phyloP scores from a whole-genome alignment of 2,113 vertebrate species.

The Coptodon bakossiorum region DNA sequence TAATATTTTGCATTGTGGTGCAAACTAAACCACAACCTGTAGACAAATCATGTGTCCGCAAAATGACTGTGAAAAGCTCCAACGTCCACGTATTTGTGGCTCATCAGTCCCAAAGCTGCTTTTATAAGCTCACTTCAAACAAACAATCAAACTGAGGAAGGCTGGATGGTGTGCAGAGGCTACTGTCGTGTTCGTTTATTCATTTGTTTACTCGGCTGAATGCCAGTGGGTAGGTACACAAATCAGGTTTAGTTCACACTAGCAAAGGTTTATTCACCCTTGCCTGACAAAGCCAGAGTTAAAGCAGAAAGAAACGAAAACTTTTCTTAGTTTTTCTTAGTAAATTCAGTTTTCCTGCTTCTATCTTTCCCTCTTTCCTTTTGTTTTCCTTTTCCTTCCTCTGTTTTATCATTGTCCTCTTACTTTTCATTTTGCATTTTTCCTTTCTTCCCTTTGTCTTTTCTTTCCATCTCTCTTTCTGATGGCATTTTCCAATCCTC shows the following conservation, averaged over 20 bases:
- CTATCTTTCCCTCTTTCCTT: background rate
- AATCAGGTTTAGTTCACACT: background rate
- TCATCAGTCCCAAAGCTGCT: background rate
- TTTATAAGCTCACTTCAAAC: background rate
- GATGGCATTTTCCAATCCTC: background rate
- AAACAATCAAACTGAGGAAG: background rate
- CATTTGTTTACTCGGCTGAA: background rate
- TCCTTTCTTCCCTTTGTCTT: background rate
- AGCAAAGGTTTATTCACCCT: background rate
- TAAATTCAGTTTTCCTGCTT: rapidly evolving
- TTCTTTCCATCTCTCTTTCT: background rate
- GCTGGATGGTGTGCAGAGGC: background rate
- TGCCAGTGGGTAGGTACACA: background rate
- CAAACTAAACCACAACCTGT: background rate
- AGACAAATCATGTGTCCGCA: slow-evolving; percentile 4
- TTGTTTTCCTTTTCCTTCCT: background rate
- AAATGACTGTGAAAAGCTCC: background rate
- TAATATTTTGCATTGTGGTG: background rate
- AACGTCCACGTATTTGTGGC: background rate
- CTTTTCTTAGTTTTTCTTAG: background rate
- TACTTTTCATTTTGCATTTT: background rate
- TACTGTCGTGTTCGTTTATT: background rate
- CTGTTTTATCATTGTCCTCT: background rate
- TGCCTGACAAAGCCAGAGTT: background rate
- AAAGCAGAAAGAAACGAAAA: rapidly evolving